A percentile compares a stretch with the other conserved stretches of the same genome.
These are phyloP conservation scores for Microplitis demolitor DNA, from an alignment of 1,140 invertebrate genomes.

Conservation along the genomic window DNA sequence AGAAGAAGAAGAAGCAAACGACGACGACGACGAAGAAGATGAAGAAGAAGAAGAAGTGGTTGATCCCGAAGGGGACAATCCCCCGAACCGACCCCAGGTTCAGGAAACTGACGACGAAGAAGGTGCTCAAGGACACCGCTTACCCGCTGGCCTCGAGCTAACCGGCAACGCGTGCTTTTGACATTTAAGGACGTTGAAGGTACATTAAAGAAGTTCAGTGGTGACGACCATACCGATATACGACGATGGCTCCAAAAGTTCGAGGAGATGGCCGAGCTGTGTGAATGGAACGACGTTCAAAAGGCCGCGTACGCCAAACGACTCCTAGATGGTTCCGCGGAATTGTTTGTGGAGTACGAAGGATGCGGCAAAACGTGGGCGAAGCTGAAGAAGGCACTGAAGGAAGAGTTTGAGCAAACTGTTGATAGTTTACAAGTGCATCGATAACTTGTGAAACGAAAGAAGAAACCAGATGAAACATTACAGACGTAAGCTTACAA, in stretches of 20 bases:
- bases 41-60: no score
- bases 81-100: background rate
- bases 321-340: slow-evolving; percentile 27
- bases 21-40: no score
- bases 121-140: background rate
- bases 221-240: slow-evolving; percentile 30
- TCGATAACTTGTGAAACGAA: slow-evolving; percentile 15
- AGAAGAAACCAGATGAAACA: slow-evolving; percentile 29
- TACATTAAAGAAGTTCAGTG: slow-evolving; percentile 33
- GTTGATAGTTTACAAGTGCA: slow-evolving; percentile 30
- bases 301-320: slow-evolving; percentile 26
- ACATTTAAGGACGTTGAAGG: slow-evolving; percentile 36
- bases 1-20: background rate
- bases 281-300: slow-evolving; percentile 29
- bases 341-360: slow-evolving; percentile 29
- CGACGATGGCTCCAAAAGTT: slow-evolving; percentile 33
- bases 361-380: slow-evolving; percentile 23
- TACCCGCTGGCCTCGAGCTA: background rate
- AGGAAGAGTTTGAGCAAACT: slow-evolving; percentile 30
- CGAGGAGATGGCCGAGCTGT: slow-evolving; percentile 36
- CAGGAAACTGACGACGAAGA: slow-evolving; percentile 1
- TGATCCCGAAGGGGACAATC: no score
- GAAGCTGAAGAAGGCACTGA: slow-evolving; percentile 13
- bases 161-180: slow-evolving; percentile 1
- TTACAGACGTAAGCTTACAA: slow-evolving; percentile 36